These are phyloP conservation scores for Lucinisca nassula DNA, from an alignment of 2,888 invertebrate species.

Conservation along the genomic window DNA sequence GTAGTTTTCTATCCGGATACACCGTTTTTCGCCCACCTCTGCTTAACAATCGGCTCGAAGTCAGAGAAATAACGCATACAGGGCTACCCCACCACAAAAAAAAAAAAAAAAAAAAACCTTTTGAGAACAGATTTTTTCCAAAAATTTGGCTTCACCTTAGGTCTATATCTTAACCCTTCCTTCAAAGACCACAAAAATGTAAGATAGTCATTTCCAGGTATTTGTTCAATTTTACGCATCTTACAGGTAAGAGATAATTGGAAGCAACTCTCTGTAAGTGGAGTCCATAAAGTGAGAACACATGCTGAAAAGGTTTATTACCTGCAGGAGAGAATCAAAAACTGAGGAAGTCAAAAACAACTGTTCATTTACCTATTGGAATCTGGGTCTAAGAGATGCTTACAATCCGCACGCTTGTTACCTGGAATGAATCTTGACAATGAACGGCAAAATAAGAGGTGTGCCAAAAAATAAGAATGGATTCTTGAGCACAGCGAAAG, in stretches of 20 bases:
- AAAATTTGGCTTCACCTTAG: no score
- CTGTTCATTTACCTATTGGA: constrained; percentile 10
- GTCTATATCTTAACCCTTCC: no score
- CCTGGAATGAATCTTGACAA: constrained; percentile 2
- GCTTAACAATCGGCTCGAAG: no score
- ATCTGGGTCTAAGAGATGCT: not conserved
- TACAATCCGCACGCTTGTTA: not conserved
- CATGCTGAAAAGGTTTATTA: not conserved
- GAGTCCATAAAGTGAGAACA: not conserved
- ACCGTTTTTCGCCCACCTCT: no score
- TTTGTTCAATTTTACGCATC: not conserved
- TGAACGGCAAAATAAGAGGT: not conserved
- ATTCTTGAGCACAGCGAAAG: not conserved
- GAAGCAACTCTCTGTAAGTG: not conserved
- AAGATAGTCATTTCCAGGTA: not conserved
- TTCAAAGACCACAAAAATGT: not conserved
- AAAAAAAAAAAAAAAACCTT: no score
- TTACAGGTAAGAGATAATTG: constrained; percentile 3
- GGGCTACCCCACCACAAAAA: no score
- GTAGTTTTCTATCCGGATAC: no score
- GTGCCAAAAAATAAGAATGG: constrained; percentile 13
- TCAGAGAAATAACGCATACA: no score
- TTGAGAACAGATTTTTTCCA: no score
- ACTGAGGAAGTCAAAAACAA: not conserved
- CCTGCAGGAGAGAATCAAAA: not conserved